A percentile compares a stretch with the other conserved stretches of the same genome.
These are phyloP conservation scores for Tenthredo notha DNA, from an alignment of 2,888 invertebrate species.

Conservation along the genomic window DNA sequence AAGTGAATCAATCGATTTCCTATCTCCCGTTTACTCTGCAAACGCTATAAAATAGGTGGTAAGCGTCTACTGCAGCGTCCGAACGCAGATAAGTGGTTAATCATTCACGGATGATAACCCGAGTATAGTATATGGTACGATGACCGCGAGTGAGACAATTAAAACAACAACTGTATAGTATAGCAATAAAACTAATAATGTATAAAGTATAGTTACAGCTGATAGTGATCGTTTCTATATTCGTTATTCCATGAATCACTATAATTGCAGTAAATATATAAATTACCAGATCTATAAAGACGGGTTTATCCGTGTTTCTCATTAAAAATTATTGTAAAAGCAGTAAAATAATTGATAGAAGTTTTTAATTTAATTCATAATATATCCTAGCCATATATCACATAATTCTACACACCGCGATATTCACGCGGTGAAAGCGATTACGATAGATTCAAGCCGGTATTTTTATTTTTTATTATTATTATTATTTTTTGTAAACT, in stretches of 20 bases:
- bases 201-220: not conserved
- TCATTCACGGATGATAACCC: conserved; percentile 23
- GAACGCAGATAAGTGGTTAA: conserved; percentile 8
- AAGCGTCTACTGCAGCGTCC: not conserved
- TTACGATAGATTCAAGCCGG: not conserved
- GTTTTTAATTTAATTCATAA: not conserved
- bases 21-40: not conserved
- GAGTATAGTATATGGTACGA: conserved; percentile 14
- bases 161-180: not conserved
- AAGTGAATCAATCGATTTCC: not conserved
- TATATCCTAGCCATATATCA: not conserved
- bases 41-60: not conserved
- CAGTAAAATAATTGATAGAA: not conserved
- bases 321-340: not conserved
- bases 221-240: not conserved
- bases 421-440: not conserved
- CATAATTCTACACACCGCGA: not conserved
- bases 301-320: not conserved
- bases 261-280: not conserved
- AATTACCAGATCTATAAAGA: not conserved
- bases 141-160: not conserved
- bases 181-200: not conserved
- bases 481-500: not conserved
- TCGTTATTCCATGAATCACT: not conserved
- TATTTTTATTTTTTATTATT: not conserved